Evolutionary conservation across 2,797 vertebrate species (phyloP), one percentile per base, ranked within the genome.

Genomic region (Sebastes alutus): DNA sequence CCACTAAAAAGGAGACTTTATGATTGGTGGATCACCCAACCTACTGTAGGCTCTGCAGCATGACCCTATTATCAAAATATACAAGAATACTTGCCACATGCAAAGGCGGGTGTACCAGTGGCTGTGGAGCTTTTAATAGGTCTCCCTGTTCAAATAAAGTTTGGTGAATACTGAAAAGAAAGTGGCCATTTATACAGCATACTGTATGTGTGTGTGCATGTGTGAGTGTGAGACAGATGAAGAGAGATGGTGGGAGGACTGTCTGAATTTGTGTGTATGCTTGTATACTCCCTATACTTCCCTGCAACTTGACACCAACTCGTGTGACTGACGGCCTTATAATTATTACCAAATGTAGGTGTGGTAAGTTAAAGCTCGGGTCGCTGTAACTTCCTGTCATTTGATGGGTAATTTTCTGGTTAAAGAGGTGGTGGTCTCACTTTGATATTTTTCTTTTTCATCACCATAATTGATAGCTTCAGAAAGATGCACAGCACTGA

Each of bases 291-390:
- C 70, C 70, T 38, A 54, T 42, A 7, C 38, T 70, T 86, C 64
- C 23, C 67, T 84, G 85, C 0, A 91, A 85, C 77, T 71, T 83
- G 59, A 86, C 72, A 80, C 80, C 73, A 87, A 84, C 77, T 89
- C 72, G 87, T 89, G 32, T 85, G 54, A 86, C 42, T 60, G 79
- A 78, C 42, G 2, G 79, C 63, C 81, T 83, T 88, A 68, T 92
- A 93, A 91, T 91, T 87, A 87, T 87, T 72, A 80, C 83, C 90
- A 91, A 88, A 90, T 90, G 88, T 85, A 77, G 84, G 87, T 82
- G 88, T 89, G 83, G 87, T 81, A 29, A 80, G 23, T 80, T 79
- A 72, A 67, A 82, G 71, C 62, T 61, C 1, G 9, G 54, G 35
- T 67, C 16, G 6, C 73, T 80, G 66, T 49, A 38, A 82, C 78